Conservation (phyloP, 1,140 invertebrate genomes). For the Steinernema khuongi region DNA sequence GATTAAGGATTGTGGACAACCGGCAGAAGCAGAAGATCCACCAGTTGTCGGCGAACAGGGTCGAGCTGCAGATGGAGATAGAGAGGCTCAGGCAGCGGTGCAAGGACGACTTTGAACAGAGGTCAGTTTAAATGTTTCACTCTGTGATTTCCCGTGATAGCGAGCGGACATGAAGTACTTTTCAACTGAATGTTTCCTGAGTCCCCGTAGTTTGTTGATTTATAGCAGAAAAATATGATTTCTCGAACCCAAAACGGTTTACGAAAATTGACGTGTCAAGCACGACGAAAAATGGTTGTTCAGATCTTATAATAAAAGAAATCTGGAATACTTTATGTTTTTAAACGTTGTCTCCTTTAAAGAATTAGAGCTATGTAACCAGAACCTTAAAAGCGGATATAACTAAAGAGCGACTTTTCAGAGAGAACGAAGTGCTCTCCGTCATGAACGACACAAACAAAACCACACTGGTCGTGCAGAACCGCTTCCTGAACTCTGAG, state of each 20-base stretch:
- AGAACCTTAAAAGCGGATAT: not conserved
- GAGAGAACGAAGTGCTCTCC: not conserved
- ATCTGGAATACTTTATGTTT: no score
- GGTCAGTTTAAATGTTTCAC: not conserved
- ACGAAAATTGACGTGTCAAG: no score
- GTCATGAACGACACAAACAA: constrained; percentile 23
- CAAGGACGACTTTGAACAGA: constrained; percentile 10
- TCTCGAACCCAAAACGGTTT: constrained; percentile 2
- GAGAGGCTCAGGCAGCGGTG: constrained; percentile 20
- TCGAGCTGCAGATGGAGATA: constrained; percentile 22
- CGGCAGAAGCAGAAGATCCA: constrained; percentile 31
- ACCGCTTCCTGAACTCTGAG: constrained; percentile 63
- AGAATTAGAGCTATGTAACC: constrained; percentile 13
- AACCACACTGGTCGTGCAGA: constrained; percentile 60
- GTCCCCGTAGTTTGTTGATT: not conserved
- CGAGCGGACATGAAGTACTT: not conserved
- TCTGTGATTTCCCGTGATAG: not conserved
- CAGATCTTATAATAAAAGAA: no score
- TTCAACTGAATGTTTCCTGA: not conserved
- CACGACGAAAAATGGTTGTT: no score
- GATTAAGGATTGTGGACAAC: not conserved
- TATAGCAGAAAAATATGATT: not conserved
- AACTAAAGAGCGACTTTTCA: constrained; percentile 20
- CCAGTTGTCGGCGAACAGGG: constrained; percentile 20
- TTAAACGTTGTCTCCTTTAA: constrained; percentile 12